Conservation (phyloP, 2,797 vertebrate species). For the Agapornis canus region DNA sequence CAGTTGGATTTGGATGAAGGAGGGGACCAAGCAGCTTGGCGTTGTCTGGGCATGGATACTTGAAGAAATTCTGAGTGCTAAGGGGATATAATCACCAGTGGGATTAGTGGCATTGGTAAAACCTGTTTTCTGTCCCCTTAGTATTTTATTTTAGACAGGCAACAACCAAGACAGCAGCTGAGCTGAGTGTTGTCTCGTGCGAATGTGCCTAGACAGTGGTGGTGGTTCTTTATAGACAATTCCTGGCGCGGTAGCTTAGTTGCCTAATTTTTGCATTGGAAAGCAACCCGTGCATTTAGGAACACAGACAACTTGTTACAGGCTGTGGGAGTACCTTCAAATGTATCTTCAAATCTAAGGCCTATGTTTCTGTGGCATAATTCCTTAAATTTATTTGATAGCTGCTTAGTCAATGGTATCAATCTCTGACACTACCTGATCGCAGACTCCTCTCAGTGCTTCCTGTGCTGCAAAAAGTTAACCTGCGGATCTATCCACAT, state of each 20-base stretch:
- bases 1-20: background rate
- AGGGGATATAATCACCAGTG: background rate
- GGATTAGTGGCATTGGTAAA: background rate
- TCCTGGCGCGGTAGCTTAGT: background rate
- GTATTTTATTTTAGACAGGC: background rate
- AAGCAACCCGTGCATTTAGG: background rate
- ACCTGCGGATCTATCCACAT: background rate
- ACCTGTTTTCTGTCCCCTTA: background rate
- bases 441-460: accelerated
- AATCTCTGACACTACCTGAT: background rate
- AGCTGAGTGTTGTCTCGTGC: accelerated
- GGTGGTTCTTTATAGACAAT: accelerated
- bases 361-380: background rate
- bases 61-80: background rate
- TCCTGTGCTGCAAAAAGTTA: background rate
- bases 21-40: background rate
- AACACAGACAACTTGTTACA: background rate
- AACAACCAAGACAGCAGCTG: background rate
- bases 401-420: background rate
- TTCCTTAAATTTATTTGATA: background rate
- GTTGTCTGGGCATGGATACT: background rate
- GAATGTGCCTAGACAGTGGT: background rate
- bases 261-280: background rate
- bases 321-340: background rate
- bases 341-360: background rate